phyloP scores from a whole-genome alignment of 2,797 vertebrate genomes.

The Lithobates pipiens region DNA sequence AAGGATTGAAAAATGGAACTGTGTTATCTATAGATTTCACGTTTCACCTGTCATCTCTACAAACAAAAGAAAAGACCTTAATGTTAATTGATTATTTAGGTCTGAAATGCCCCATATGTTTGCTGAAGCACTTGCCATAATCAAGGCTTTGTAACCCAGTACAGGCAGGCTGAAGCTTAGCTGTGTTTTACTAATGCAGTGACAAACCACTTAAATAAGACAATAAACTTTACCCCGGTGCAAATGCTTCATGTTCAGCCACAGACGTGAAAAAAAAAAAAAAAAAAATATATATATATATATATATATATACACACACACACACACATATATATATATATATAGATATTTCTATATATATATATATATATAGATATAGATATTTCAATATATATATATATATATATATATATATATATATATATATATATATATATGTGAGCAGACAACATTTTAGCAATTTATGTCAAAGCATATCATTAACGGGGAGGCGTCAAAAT shows the following conservation, averaged over 20 bases:
- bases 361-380: no score
- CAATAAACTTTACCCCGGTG: conserved; percentile 30
- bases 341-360: no score
- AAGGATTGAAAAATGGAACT: conserved; percentile 36
- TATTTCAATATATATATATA: no score
- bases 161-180: conserved; percentile 3
- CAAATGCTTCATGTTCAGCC: not conserved
- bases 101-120: conserved; percentile 54
- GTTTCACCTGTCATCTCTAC: conserved; percentile 58
- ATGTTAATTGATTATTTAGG: conserved; percentile 59
- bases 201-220: conserved; percentile 26
- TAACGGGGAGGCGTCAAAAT: not conserved
- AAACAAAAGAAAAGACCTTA: conserved; percentile 46
- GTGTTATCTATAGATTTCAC: conserved; percentile 50
- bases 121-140: conserved; percentile 3
- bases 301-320: no score
- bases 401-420: no score
- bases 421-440: no score
- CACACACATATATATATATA: no score
- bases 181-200: conserved; percentile 26
- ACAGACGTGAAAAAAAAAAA: conserved; percentile 7
- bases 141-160: conserved; percentile 40
- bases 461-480: conserved; percentile 17
- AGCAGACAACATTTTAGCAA: not conserved
- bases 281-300: not conserved